Base-by-base conservation (phyloP, 2,888 invertebrate genomes). In the Slavum lentiscoides region DNA sequence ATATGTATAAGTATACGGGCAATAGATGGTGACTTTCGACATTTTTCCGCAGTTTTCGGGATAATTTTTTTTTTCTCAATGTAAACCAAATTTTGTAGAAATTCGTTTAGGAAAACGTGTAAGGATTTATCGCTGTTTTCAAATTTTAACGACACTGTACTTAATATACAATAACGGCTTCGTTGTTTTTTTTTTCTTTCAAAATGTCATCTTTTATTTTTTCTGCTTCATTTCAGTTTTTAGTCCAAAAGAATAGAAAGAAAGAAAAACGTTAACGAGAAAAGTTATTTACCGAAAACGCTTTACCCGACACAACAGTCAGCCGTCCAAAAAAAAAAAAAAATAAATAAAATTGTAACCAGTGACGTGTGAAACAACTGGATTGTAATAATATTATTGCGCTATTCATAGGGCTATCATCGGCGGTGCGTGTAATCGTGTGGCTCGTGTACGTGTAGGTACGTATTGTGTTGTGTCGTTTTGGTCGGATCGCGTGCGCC, bases 401-500 rank as follows among this genome's bases (percentile, higher is more conserved):
- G 49, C 43, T n/a, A 59, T 68, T 76, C 75, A 30, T 76, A 49
- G 19, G 59, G 59, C n/a, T 68, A 68, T 76, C 72, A 49, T 39
- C 80, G 64, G 21, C 58, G 58, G 80, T 80, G 80, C 80, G 72
- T 80, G 72, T 80, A 80, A 66, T 80, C 80, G 80, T 53, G 6
- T 19, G 53, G 61, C 37, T 59, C 61, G 69, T 21, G 59, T 61
- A 30, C 30, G 30, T 30, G 30, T 30, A 30, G 2, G 30, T 30
- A 43, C 49, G 37, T 67, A 59, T 67, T 58, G 58, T 59, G 49
- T 49, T 61, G 49, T 68, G 59, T 68, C 49, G 77, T 80, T 70
- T 80, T 64, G 69, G 55, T 64, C 23, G 69, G 69, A 72, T 80
- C 70, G 80, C 69, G 77, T 77, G 77, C 62, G 49, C 58, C 67